Percentiles rank a stretch among this genome's conserved stretches.
phyloP scores from a whole-genome alignment of 2,888 invertebrate species.

The Crematogaster levior region DNA sequence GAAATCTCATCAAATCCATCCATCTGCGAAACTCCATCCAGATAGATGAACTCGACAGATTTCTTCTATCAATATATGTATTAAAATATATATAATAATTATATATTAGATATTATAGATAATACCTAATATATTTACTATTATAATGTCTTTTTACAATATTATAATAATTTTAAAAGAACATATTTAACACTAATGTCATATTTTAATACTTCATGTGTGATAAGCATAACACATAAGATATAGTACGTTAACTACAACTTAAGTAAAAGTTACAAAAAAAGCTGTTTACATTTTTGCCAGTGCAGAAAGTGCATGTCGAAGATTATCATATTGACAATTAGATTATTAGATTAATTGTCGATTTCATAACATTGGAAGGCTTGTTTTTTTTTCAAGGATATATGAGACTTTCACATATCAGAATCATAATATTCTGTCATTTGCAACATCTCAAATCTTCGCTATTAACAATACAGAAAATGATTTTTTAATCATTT shows the following conservation, averaged over 20 bases:
- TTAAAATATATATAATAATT: too few relatives aligned
- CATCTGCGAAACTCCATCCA: not conserved
- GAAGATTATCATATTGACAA: not conserved
- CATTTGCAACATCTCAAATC: not conserved
- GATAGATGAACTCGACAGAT: not conserved
- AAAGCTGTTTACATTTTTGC: not conserved
- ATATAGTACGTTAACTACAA: not conserved
- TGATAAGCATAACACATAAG: not conserved
- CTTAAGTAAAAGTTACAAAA: not conserved
- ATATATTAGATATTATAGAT: not conserved
- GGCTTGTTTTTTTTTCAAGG: not conserved
- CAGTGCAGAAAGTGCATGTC: not conserved
- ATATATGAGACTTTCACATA: not conserved
- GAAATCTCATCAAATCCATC: not conserved
- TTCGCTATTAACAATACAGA: not conserved
- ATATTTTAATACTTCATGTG: conserved; percentile 1
- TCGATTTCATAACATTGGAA: not conserved
- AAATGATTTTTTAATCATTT: not conserved
- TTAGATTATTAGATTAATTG: not conserved
- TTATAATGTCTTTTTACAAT: not conserved
- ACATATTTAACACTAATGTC: not conserved
- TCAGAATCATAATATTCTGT: not conserved
- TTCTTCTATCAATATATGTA: not conserved
- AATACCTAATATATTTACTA: not conserved
- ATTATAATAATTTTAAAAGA: not conserved